Evolutionary conservation across 2,113 vertebrate genomes (phyloP), one percentile per base, ranked within the genome.

Genomic region (Periophthalmus modestus): DNA sequence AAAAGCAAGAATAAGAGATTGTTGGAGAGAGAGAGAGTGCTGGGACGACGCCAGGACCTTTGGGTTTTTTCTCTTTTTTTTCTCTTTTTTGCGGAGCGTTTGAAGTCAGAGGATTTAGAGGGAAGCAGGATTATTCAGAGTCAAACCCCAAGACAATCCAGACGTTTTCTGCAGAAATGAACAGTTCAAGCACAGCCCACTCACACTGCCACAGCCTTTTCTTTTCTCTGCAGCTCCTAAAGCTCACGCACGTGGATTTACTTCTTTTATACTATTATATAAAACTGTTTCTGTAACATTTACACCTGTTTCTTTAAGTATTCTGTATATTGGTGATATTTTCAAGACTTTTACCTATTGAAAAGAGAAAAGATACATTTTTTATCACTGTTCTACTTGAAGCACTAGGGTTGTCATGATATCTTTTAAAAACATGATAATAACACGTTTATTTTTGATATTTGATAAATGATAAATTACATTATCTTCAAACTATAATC

Each of bases 101-200:
- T 91, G 88, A 92, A 93, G 91, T 91, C 82, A 77, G 87, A 88
- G 89, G 90, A 88, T 91, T 92, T 90, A 82, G 84, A 75, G 84
- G 81, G 84, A 88, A 80, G 88, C 76, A 58, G 90, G 91, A 90
- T 92, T 90, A 91, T 89, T 90, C 82, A 78, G 86, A 90, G 87
- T 92, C 89, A 90, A 86, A 88, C 85, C 88, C 75, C 84, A 68
- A 79, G 62, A 89, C 85, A 87, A 89, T 86, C 72, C 77, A 79
- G 74, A 67, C 80, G 23, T 82, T 88, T 69, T 76, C 75, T 70
- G 75, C 82, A 78, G 83, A 73, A 72, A 55, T 66, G 63, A 74
- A 76, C 62, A n/a, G 66, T 72, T 70, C 50, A 54, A 66, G 79
- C 71, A 48, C 47, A 34, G 47, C 68, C 73, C 48, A 57, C 71